A percentile compares a stretch with the other conserved stretches of the same genome.
These are phyloP conservation scores for Bucco capensis DNA, from an alignment of 2,113 vertebrate species.

Conservation along the genomic window DNA sequence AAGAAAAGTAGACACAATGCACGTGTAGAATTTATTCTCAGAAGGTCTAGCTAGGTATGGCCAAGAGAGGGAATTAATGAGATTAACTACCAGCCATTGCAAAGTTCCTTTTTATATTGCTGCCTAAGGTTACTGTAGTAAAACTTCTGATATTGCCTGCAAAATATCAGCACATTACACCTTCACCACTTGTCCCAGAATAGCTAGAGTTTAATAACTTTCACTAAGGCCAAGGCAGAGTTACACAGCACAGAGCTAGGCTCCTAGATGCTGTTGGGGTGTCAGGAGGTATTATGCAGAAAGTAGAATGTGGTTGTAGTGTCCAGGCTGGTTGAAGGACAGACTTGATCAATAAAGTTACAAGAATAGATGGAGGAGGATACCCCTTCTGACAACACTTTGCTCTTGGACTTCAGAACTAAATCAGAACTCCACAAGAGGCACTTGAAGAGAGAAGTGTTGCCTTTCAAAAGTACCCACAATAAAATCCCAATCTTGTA, in stretches of 20 bases:
- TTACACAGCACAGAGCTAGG: neutral
- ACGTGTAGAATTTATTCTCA: neutral
- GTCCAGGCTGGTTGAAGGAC: neutral
- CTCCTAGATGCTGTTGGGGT: neutral
- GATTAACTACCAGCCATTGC: neutral
- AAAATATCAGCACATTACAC: rapidly evolving
- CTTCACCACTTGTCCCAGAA: neutral
- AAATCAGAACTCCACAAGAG: neutral
- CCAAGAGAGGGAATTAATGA: neutral
- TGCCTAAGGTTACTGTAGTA: neutral
- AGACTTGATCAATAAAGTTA: neutral
- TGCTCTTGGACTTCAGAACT: neutral
- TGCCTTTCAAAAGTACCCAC: neutral
- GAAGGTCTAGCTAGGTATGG: neutral
- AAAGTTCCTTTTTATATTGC: neutral
- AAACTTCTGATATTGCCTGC: neutral
- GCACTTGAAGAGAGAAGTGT: neutral
- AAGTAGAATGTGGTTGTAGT: neutral
- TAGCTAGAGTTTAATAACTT: neutral
- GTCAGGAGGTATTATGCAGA: neutral
- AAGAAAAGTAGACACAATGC: neutral
- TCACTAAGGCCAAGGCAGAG: neutral
- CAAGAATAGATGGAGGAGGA: slow-evolving; percentile 3
- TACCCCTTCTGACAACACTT: neutral
- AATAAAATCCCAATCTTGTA: neutral